Evolutionary conservation across 1,140 invertebrate species (phyloP), one percentile per base, ranked within the genome.

Genomic region (Microplitis mediator): DNA sequence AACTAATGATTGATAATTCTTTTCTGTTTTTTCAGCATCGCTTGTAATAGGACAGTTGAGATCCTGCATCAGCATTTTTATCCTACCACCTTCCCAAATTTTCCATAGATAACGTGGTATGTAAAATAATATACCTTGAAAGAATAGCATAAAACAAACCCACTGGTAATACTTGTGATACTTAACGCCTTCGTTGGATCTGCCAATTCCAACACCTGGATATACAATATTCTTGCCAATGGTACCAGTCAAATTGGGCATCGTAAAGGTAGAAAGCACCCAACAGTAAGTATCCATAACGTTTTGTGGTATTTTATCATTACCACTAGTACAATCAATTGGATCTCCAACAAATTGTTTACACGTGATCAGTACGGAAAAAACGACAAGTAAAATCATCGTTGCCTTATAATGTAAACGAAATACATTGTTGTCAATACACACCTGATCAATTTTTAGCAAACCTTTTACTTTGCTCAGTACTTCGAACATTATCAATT

Each of bases 311-410:
- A 54, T 1, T 54, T 23, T 13, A 13, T 54, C n/a, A 4, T 88
- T 45, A 45, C 39, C 88, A 54, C 83, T 81, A 78, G 92, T 89
- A 74, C 92, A 93, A 71, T 91, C 87, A 9, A 93, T 91, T 0
- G 91, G 91, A 78, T 92, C 91, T 0, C 91, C 91, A 62, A 94
- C 92, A 79, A 92, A 93, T 80, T 93, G 91, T 77, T 92, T 92
- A 32, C 89, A 89, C 35, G 91, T 91, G 0, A 93, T 88, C 66
- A 93, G 74, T 69, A 92, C 81, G 2, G 90, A 90, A 82, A 90
- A 93, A 1, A 89, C 86, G n/a, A 93, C 78, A 3, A 93, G 81
- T 58, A 92, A 83, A 32, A 91, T 88, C 6, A 92, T 88, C 0
- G 92, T 92, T 9, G 91, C 86, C 79, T 90, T 91, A 66, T 92